Conservation (phyloP, 1,140 invertebrate genomes). For the Brachionus manjavacas region DNA sequence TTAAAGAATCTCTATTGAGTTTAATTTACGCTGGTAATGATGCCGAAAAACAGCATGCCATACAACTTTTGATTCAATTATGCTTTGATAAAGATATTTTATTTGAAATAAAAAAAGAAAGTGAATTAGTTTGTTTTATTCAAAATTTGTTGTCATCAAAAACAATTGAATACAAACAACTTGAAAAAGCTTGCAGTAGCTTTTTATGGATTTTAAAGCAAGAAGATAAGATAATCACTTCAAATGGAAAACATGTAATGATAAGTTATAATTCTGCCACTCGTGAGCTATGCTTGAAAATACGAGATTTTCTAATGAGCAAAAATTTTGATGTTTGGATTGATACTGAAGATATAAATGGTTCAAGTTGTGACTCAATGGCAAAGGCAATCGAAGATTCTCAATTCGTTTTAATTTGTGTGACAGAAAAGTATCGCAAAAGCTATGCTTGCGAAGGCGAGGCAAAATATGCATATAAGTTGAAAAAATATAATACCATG, state of each 20-base stretch:
- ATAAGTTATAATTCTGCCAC: no score
- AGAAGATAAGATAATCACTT: background rate
- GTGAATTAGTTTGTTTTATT: background rate
- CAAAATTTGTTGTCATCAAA: background rate
- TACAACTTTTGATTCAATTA: background rate
- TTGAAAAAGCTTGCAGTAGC: background rate
- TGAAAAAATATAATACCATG: no score
- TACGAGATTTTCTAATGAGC: background rate
- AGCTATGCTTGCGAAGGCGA: no score
- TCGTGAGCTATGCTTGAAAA: no score
- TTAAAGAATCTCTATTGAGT: background rate
- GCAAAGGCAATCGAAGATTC: background rate
- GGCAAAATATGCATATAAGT: no score
- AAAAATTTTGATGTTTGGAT: background rate
- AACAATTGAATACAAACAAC: background rate
- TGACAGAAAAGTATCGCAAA: no score
- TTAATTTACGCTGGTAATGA: background rate
- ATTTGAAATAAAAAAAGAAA: background rate
- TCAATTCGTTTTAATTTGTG: no score
- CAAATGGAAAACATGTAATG: no score
- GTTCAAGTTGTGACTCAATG: background rate
- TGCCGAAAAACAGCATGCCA: background rate
- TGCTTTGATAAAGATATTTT: background rate
- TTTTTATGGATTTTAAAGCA: background rate
- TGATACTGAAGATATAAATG: background rate